Evolutionary conservation across 1,140 invertebrate species (phyloP).

Genomic region (Halesus radiatus): DNA sequence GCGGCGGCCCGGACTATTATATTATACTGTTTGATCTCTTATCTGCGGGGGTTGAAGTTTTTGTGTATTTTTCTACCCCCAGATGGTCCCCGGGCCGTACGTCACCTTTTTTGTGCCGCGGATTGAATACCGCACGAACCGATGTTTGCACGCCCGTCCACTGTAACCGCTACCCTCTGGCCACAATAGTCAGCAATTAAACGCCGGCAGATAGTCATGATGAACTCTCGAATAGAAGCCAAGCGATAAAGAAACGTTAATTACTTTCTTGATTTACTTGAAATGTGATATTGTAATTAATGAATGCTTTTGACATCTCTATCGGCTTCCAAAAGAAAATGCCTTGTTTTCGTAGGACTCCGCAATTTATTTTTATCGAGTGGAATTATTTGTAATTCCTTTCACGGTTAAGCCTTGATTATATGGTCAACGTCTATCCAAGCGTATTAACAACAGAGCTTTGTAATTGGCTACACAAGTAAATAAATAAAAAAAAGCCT

Average conservation of each 20-base stretch:
- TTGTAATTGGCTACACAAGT: conserved; percentile 18
- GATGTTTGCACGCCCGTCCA: neutral
- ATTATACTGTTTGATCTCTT: conserved; percentile 30
- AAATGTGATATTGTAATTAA: neutral
- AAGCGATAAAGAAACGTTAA: neutral
- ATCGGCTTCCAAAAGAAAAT: neutral
- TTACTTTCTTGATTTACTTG: neutral
- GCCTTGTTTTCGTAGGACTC: neutral
- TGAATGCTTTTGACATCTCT: neutral
- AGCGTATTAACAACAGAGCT: neutral
- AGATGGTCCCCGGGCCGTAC: conserved; percentile 25
- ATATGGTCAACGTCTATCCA: neutral
- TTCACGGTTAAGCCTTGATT: neutral
- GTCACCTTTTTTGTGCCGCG: conserved; percentile 12
- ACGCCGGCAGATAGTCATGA: neutral
- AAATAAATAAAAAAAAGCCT: neutral
- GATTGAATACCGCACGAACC: neutral
- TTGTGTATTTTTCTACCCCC: conserved; percentile 22
- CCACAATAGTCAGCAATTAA: conserved; percentile 3
- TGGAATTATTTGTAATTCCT: neutral
- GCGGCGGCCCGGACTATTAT: conserved; percentile 9
- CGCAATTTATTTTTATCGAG: neutral
- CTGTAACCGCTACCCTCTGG: no score
- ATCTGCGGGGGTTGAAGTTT: conserved; percentile 29
- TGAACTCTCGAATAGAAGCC: neutral